Base-by-base conservation (phyloP, 1,140 invertebrate species). In the Aphelinus certus region DNA sequence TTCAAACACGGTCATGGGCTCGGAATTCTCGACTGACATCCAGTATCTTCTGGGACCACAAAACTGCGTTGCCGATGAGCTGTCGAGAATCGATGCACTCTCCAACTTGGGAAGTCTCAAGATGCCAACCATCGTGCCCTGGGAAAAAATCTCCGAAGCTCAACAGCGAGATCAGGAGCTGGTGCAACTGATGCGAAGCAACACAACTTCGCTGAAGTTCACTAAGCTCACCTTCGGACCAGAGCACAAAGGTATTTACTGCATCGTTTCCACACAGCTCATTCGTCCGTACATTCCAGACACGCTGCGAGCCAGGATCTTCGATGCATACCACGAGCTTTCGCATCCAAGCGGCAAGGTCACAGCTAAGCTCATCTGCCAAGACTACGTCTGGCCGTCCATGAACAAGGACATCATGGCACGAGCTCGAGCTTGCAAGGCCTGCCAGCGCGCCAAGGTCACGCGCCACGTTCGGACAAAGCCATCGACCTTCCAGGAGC, bases 121-220 rank as follows among this genome's bases (percentile, higher is more conserved):
- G 4, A 26, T n/a, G n/a, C 5, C 10, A 61, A 45, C 10, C 58
- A 61, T 61, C n/a, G 58, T 53, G 4, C 4, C 4, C 51, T 9
- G 4, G 4, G 51, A 4, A 53, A 9, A 4, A 4, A 6, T 53
- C 4, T 4, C 43, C 1, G 43, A 61, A 61, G 58, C 58, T 6
- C 58, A 61, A 61, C 6, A 61, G 6, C n/a, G 4, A 5, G 58
- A 61, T 61, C 6, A 6, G 6, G 58, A 61, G 43, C 43, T 61
- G 62, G 78, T 2, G 84, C 86, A 67, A 79, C 81, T 7, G 82
- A 74, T 1, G 80, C 83, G 71, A 6, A 45, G 43, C 43, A 61
- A 6, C 87, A 90, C 79, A 73, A 88, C 3, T 81, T 88, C 45
- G 9, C 51, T 6, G 9, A 53, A 53, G 4, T 53, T 53, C 51